A percentile compares a stretch with the other conserved stretches of the same genome.
phyloP scores from a whole-genome alignment of 2,797 vertebrate genomes.

The Melanotaenia trifasciata region DNA sequence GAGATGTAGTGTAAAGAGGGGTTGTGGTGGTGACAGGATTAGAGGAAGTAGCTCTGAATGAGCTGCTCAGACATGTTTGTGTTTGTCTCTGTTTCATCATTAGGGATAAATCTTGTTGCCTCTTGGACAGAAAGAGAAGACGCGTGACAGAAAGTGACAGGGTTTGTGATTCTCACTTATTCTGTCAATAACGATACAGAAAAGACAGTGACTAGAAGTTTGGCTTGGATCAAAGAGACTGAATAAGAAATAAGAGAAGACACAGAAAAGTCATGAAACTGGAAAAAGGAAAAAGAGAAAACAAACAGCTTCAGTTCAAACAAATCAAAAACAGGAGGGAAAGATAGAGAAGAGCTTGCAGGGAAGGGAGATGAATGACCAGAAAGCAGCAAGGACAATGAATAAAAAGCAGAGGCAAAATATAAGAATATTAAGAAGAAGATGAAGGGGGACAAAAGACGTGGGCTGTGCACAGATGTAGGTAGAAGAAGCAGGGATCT shows the following conservation, averaged over 20 bases:
- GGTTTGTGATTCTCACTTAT: conserved; percentile 18
- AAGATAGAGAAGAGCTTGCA: conserved; percentile 11
- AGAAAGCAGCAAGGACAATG: background rate
- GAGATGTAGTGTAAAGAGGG: conserved; percentile 15
- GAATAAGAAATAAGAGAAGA: conserved; percentile 15
- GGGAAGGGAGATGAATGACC: conserved; percentile 20
- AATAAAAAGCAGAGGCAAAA: conserved; percentile 14
- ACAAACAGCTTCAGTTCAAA: conserved; percentile 23
- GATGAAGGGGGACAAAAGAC: conserved; percentile 8
- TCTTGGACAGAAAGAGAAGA: conserved; percentile 17
- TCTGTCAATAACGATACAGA: conserved; percentile 28
- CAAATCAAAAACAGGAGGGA: conserved; percentile 7
- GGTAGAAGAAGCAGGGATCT: conserved; percentile 56
- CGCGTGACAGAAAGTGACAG: conserved; percentile 28
- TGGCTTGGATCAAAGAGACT: conserved; percentile 47
- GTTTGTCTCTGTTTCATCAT: conserved; percentile 40
- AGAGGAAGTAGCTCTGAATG: conserved; percentile 29
- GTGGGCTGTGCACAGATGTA: conserved; percentile 64
- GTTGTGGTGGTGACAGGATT: conserved; percentile 48
- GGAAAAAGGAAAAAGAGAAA: conserved; percentile 12
- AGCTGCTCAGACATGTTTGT: conserved; percentile 43
- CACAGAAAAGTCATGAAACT: conserved; percentile 10
- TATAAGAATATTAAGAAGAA: background rate
- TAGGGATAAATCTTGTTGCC: conserved; percentile 33
- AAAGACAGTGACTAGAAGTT: conserved; percentile 26